Evolutionary conservation across 2,113 vertebrate species (phyloP), one percentile per base, ranked within the genome.

Genomic region (Furnarius figulus): DNA sequence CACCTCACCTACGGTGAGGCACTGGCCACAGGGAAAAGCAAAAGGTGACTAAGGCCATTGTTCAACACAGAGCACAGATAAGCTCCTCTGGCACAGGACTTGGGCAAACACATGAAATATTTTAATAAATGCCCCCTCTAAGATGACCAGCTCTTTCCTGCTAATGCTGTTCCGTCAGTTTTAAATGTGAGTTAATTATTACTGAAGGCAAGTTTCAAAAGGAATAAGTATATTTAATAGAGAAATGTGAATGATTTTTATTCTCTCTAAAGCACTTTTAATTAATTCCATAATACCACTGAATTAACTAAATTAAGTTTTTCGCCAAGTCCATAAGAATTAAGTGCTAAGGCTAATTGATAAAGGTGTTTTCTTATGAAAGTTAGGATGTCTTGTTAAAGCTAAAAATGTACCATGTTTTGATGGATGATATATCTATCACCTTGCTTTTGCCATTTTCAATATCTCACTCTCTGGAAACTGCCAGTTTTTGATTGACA

Each of bases 1-100:
- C 99, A 99, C 92, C 97, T 98, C 58, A 96, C 97, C 4, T 98
- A 98, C 2, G 25, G 63, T 23, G 97, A 98, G 22, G 96, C 97
- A 16, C 8, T 95, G 42, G 58, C 96, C 4, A 97, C 94, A 83
- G 97, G 89, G 19, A 98, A 97, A 95, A 47, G 50, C 73, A 98
- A 93, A 90, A 98, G 73, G 19, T 98, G 92, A 98, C 46, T 78
- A 37, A 61, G 55, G 49, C 40, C 33, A 12, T 49, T 31, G 50
- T 83, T 67, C 66, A 59, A 14, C 66, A 5, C 4, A 5, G 13
- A 50, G 35, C 50, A 47, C 23, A 68, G 58, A 68, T 47, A 58
- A 88, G 50, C 52, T 62, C 63, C 52, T 80, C 47, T 77, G 68
- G 67, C 53, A 56, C 28, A 10, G 55, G 55, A 52, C 59, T 85